These are phyloP conservation scores for Pristionchus entomophagus DNA, from an alignment of 2,888 invertebrate genomes.

Conservation along the genomic window DNA sequence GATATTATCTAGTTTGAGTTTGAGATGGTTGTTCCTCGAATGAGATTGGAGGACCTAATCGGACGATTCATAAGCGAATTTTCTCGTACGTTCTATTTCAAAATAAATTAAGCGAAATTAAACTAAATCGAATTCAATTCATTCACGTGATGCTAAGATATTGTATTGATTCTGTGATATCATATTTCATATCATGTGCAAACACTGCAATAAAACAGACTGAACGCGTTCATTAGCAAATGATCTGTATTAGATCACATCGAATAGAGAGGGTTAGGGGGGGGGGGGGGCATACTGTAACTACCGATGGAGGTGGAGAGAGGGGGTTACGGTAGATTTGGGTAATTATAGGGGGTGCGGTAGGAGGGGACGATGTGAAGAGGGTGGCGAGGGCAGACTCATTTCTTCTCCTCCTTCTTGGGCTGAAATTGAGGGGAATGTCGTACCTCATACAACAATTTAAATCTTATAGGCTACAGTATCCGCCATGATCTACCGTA, in stretches of 20 bases:
- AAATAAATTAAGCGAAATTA: too few species aligned
- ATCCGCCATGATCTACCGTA: neutral
- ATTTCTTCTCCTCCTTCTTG: neutral
- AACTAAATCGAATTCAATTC: too few species aligned
- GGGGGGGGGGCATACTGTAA: neutral
- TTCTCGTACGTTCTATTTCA: too few species aligned
- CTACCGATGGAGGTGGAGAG: neutral
- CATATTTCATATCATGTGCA: too few species aligned
- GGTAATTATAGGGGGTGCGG: neutral
- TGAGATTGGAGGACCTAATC: neutral
- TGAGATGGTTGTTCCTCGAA: neutral
- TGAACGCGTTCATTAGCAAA: slow-evolving; percentile 2
- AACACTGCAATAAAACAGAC: too few species aligned
- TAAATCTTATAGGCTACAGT: too few species aligned
- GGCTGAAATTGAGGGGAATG: neutral
- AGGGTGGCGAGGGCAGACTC: neutral
- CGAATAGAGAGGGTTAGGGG: neutral
- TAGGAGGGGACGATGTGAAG: neutral
- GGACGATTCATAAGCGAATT: too few species aligned
- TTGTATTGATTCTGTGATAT: too few species aligned
- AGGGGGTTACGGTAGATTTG: neutral
- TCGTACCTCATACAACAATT: neutral
- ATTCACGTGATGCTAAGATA: too few species aligned
- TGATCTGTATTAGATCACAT: slow-evolving; percentile 27
- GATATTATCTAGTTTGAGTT: neutral